Evolutionary conservation across 2,888 invertebrate species (phyloP).

Genomic region (Drosophila neutralis): DNA sequence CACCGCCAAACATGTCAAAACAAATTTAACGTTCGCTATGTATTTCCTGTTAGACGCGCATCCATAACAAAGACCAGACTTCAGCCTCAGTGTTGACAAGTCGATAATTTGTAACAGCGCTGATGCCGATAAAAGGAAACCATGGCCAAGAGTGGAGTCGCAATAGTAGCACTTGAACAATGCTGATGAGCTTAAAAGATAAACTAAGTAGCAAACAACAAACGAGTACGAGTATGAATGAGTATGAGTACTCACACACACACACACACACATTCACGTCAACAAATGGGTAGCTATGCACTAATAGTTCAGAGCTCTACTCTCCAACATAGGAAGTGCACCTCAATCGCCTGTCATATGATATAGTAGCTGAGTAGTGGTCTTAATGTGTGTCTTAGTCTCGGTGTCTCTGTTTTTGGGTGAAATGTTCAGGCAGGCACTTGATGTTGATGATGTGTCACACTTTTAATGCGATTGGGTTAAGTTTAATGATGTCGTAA

Average conservation of each 20-base stretch:
- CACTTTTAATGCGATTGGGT: constrained; percentile 78
- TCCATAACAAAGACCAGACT: constrained; percentile 45
- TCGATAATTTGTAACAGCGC: constrained; percentile 64
- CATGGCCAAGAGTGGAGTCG: constrained; percentile 29
- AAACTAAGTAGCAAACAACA: constrained; percentile 61
- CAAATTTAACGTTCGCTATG: constrained; percentile 69
- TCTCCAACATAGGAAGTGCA: constrained; percentile 68
- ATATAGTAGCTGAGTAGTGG: constrained; percentile 19
- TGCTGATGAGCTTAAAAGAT: constrained; percentile 80
- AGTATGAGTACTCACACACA: constrained; percentile 24
- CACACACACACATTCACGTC: constrained; percentile 10
- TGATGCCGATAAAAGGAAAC: constrained; percentile 66
- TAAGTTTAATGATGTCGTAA: constrained; percentile 77
- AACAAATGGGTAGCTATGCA: constrained; percentile 55
- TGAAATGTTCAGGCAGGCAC: constrained; percentile 71
- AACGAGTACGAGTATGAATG: constrained; percentile 36
- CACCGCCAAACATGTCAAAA: constrained; percentile 81
- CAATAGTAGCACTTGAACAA: constrained; percentile 61
- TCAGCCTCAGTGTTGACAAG: constrained; percentile 52
- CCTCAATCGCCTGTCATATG: constrained; percentile 48
- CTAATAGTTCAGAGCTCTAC: constrained; percentile 52
- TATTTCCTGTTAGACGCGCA: constrained; percentile 69
- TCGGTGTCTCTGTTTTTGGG: constrained; percentile 32
- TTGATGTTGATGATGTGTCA: constrained; percentile 79
- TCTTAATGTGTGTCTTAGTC: constrained; percentile 6